Evolutionary conservation across 1,140 invertebrate genomes (phyloP), one percentile per base, ranked within the genome.

Genomic region (Heliconius hermathena): DNA sequence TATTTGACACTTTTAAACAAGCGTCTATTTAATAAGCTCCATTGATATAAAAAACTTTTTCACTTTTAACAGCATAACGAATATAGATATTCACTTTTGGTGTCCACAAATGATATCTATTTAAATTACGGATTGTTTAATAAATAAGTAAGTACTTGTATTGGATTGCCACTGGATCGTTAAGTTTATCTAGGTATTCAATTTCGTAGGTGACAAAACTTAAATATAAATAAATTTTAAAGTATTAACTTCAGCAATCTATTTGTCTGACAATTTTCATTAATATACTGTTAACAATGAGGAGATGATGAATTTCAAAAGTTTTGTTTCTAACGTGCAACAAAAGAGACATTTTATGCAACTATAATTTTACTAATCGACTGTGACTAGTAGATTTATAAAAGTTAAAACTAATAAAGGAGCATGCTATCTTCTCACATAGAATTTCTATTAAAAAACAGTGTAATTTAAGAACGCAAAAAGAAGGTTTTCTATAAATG

Each of bases 91-190:
- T 29, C n/a, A 66, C 60, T 66, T 66, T 29, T 66, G 8, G 22
- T 66, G 11, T 29, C 9, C 60, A 16, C 60, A 66, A 66, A 22
- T 60, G 8, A 60, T 13, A 60, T 60, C 71, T 71, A 72, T 20
- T 20, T 38, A 72, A 72, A 29, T 66, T 9, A 29, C 9, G 13
- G 33, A 38, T 75, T 41, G 8, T 38, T 66, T 75, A 75, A 66
- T 74, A 60, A 75, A 38, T 29, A 16, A 11, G 79, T 72, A 57
- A 13, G 74, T 76, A 77, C 79, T 81, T 77, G 79, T 81, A 49
- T 74, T 70, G 66, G 18, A 80, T 73, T 77, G 71, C n/a, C 18
- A 72, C 20, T 38, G 13, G 60, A 66, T 29, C 18, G 46, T 16
- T 66, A 66, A 66, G 3, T 66, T 66, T 29, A 3, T 16, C 60